phyloP scores from a whole-genome alignment of 2,888 invertebrate species.

The Drosophila setosimentum region DNA sequence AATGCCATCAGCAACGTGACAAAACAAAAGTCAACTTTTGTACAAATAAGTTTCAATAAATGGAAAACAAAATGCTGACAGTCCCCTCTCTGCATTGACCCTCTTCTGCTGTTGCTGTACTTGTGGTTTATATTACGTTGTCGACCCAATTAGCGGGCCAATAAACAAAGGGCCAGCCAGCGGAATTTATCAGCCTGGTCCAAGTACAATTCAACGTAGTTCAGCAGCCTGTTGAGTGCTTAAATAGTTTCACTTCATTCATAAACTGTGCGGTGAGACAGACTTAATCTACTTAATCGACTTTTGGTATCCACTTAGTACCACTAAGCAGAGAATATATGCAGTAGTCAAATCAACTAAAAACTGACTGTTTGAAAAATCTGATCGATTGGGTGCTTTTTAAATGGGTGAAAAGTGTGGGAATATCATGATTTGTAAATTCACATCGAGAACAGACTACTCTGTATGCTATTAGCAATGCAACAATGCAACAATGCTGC shows the following conservation, averaged over 20 bases:
- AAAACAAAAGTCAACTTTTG: slow-evolving; percentile 49
- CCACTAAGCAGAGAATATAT: background rate
- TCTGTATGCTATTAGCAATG: background rate
- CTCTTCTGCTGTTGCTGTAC: background rate
- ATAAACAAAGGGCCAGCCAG: slow-evolving; percentile 18
- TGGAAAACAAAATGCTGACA: slow-evolving; percentile 64
- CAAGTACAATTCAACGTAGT: slow-evolving; percentile 26
- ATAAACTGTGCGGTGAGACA: background rate
- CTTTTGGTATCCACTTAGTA: slow-evolving; percentile 16
- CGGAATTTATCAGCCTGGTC: slow-evolving; percentile 40
- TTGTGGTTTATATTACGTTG: slow-evolving; percentile 35
- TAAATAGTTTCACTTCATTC: no score
- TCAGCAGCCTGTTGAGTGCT: slow-evolving; percentile 1
- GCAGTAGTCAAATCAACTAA: background rate
- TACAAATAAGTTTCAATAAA: slow-evolving; percentile 71
- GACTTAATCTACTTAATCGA: no score
- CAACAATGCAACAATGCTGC: no score
- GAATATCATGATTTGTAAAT: background rate
- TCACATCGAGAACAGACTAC: background rate
- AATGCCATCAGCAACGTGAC: slow-evolving; percentile 32
- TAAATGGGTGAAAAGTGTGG: background rate
- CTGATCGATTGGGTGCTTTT: no score
- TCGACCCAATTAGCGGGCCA: slow-evolving; percentile 44
- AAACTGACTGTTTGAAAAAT: background rate
- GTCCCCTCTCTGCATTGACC: background rate